A percentile compares a stretch with the other conserved stretches of the same genome.
phyloP scores from a whole-genome alignment of 2,797 vertebrate genomes.

The Gymnothorax reevesii region DNA sequence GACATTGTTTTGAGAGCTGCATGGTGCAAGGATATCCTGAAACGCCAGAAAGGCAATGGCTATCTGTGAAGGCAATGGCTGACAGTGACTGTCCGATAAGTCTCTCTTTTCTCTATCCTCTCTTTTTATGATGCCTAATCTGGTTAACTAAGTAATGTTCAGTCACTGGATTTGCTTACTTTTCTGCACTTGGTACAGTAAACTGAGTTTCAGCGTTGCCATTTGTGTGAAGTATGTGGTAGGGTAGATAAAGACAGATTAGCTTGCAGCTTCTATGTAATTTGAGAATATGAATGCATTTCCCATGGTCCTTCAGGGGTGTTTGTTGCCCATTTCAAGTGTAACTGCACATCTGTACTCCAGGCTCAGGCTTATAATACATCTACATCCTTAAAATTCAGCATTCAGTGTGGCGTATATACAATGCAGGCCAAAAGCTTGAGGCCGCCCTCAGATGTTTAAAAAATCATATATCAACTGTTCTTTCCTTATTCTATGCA shows the following conservation, averaged over 20 bases:
- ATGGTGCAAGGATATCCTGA: neutral
- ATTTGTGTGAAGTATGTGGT: neutral
- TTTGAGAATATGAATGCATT: neutral
- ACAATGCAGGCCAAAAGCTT: too few species aligned
- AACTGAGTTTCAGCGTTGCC: neutral
- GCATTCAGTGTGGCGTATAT: neutral
- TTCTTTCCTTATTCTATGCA: too few species aligned
- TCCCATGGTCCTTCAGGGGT: neutral
- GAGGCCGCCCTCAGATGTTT: too few species aligned
- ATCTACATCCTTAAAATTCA: neutral
- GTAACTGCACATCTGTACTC: neutral
- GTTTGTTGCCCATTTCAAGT: neutral
- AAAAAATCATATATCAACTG: too few species aligned
- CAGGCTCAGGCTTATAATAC: neutral
- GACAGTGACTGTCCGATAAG: constrained; percentile 9
- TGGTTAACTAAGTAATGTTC: constrained; percentile 22
- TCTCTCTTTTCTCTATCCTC: constrained; percentile 16
- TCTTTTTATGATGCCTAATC: constrained; percentile 21
- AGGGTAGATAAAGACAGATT: neutral
- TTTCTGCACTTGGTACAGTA: neutral
- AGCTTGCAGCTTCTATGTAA: neutral
- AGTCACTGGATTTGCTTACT: neutral
- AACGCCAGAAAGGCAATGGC: neutral
- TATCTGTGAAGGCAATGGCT: neutral
- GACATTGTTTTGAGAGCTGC: neutral